Percentiles rank a stretch among this genome's conserved stretches.
phyloP scores from a whole-genome alignment of 2,888 invertebrate genomes.

The Drosophila demipolita region DNA sequence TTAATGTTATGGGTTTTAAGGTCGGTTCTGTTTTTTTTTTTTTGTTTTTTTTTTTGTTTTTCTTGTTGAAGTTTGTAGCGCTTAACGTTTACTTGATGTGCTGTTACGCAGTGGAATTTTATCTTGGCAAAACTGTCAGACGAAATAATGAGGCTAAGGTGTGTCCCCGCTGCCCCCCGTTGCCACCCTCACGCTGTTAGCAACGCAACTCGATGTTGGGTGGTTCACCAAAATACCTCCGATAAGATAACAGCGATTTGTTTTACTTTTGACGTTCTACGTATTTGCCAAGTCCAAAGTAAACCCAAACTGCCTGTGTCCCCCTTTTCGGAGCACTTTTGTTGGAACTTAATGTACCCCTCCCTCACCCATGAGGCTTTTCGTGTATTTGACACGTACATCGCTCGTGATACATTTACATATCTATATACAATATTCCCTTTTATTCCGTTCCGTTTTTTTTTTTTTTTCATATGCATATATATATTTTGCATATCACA shows the following conservation, averaged over 20 bases:
- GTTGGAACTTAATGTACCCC: background rate
- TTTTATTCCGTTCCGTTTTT: constrained; percentile 1
- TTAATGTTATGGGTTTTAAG: constrained; percentile 14
- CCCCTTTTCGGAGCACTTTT: background rate
- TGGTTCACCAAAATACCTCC: constrained; percentile 41
- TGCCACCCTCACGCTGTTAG: background rate
- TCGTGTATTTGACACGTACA: constrained; percentile 34
- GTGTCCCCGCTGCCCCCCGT: background rate
- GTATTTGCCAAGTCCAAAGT: constrained; percentile 38
- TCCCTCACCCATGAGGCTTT: background rate
- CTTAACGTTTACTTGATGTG: background rate
- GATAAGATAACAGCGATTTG: constrained; percentile 58
- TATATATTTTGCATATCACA: background rate
- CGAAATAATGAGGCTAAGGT: constrained; percentile 52
- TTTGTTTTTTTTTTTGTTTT: background rate
- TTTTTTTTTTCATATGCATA: background rate
- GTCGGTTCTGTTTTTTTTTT: constrained; percentile 1
- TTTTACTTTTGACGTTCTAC: constrained; percentile 7
- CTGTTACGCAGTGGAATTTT: constrained; percentile 50
- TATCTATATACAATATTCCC: background rate
- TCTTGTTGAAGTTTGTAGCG: constrained; percentile 7
- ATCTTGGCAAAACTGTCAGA: constrained; percentile 44
- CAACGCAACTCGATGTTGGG: constrained; percentile 20
- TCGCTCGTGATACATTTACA: constrained; percentile 20
- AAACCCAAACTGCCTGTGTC: background rate